Evolutionary conservation across 2,113 vertebrate species (phyloP).

Genomic region (Diadophis punctatus): DNA sequence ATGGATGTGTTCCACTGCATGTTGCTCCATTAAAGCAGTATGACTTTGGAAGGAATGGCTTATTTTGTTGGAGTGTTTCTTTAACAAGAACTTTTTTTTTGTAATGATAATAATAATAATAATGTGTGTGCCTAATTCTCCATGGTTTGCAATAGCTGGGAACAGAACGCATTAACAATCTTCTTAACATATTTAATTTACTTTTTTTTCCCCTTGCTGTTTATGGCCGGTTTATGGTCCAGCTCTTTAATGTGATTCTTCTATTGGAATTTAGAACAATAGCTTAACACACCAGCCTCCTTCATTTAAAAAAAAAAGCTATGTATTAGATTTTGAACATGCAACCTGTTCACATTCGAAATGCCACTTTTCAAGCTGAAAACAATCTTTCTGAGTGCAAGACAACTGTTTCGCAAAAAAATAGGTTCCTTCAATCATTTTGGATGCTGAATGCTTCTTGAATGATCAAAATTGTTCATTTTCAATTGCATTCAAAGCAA

Average conservation of each 20-base stretch:
- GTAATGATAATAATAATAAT: background rate
- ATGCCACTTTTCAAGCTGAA: background rate
- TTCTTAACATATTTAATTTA: background rate
- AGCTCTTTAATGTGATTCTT: background rate
- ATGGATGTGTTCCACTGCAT: background rate
- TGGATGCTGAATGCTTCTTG: background rate
- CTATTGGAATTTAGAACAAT: background rate
- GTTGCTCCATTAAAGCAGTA: background rate
- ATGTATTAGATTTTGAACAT: background rate
- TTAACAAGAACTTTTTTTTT: background rate
- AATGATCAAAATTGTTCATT: background rate
- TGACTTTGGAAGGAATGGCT: background rate
- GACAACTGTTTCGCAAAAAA: background rate
- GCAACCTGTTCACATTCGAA: background rate
- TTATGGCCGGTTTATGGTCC: background rate
- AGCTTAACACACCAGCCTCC: background rate
- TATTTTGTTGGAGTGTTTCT: background rate
- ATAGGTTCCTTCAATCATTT: background rate
- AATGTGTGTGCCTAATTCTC: background rate
- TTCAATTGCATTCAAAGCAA: background rate
- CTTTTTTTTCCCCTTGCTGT: background rate
- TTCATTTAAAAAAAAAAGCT: background rate
- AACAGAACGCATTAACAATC: background rate
- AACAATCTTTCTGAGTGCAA: background rate
- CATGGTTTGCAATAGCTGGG: background rate